Evolutionary conservation across 2,888 invertebrate genomes (phyloP).

Genomic region (Polia nebulosa): DNA sequence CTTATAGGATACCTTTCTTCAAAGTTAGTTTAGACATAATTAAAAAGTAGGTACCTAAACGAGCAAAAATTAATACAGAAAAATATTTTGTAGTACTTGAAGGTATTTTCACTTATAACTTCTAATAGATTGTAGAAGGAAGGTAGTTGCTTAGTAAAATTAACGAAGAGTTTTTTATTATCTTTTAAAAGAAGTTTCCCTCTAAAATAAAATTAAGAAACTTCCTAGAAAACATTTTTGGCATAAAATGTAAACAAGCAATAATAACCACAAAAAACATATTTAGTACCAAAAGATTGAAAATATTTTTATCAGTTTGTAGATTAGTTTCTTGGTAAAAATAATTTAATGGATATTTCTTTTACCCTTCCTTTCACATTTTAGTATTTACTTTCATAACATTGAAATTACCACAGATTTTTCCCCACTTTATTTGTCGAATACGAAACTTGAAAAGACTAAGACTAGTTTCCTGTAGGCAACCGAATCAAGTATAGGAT

Average conservation of each 20-base stretch:
- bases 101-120: no score
- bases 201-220: background rate
- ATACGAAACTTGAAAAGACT: constrained; percentile 14
- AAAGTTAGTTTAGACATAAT: no score
- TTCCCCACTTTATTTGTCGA: background rate
- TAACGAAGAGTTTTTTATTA: background rate
- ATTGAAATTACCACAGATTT: background rate
- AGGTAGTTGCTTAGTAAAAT: background rate
- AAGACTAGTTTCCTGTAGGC: constrained; percentile 29
- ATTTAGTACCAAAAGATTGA: background rate
- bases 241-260: background rate
- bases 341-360: background rate
- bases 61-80: no score
- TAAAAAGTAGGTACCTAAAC: no score
- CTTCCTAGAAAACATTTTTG: no score
- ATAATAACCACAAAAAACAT: background rate
- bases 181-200: background rate
- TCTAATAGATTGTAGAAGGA: no score
- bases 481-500: constrained; percentile 48
- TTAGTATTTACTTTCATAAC: background rate
- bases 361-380: background rate
- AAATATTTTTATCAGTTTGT: background rate
- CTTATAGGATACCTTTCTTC: no score
- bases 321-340: background rate
- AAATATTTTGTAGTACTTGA: no score